Base-by-base conservation (phyloP, 2,888 invertebrate species). In the Oegoconia quadripuncta region DNA sequence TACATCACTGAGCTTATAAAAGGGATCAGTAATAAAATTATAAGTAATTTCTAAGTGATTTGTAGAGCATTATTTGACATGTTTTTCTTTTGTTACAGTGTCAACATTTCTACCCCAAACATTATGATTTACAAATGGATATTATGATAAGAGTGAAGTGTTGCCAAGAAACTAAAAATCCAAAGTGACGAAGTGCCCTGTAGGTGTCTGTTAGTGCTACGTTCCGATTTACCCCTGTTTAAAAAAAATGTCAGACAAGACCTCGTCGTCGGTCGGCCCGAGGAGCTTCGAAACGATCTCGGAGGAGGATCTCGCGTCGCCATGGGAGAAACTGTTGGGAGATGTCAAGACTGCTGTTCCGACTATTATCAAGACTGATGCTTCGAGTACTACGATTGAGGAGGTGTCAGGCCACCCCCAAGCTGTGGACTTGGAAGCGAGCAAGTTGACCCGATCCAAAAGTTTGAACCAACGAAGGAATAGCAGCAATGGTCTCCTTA, bases 101-200 rank as follows among this genome's bases (percentile, higher is more conserved):
- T 81, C 86, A 86, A 84, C 83, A 84, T 86, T 86, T 87, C 79
- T 86, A 83, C 66, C 87, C 87, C 76, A 87, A 87, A 79, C 83
- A 86, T 83, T 87, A 87, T 87, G 87, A 87, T 86, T 84, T 87
- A 87, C 87, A 86, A 87, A 87, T 87, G 87, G 87, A 87, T 87
- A 87, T 87, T 87, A 87, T 83, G 84, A 87, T 87, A 81, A 74
- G 87, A 82, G 87, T 87, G 86, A 87, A 87, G 87, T 87, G 87
- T 62, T 87, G 81, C 73, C 87, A 87, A 86, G 86, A 86, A 87
- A 87, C 86, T 84, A 87, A 87, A 82, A 87, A 87, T 63, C 87
- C 87, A 73, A 87, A 87, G 87, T 87, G 87, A 87, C 81, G 77
- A 83, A 84, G 83, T 83, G 80, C 69, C 74, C 74, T 72, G 69